A percentile compares a stretch with the other conserved stretches of the same genome.
Conservation (phyloP, 2,888 invertebrate genomes). For the Drosophila parthenogenetica region DNA sequence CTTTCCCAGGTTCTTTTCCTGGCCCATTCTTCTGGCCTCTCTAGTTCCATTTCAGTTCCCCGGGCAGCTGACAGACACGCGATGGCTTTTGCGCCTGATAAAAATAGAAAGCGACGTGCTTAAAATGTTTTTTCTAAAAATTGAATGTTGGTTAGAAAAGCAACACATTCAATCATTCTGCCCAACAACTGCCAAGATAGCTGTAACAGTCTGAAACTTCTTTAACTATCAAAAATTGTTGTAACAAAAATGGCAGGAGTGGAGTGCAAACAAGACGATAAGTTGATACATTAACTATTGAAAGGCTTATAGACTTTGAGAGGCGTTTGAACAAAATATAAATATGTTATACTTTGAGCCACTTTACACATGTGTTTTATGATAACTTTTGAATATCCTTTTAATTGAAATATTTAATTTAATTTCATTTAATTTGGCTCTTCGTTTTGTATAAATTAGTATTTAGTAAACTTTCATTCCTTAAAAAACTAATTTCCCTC, state of each 20-base stretch:
- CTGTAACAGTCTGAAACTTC: conserved; percentile 29
- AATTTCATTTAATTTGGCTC: too few species aligned
- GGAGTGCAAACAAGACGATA: background rate
- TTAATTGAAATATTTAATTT: too few species aligned
- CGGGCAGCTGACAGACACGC: conserved; percentile 60
- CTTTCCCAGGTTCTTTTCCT: background rate
- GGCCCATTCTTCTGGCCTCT: too few species aligned
- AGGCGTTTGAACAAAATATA: background rate
- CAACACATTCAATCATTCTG: conserved; percentile 77
- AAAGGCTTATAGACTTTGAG: background rate
- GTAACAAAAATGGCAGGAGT: conserved; percentile 13
- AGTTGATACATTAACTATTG: background rate
- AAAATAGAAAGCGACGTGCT: conserved; percentile 67
- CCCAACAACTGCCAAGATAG: conserved; percentile 59
- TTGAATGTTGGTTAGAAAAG: conserved; percentile 76
- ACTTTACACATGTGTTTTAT: too few species aligned
- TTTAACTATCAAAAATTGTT: conserved; percentile 38
- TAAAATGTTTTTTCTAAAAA: conserved; percentile 63
- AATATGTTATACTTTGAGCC: too few species aligned
- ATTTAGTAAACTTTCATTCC: too few species aligned
- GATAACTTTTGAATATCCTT: too few species aligned
- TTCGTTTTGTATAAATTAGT: too few species aligned
- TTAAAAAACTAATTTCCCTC: too few species aligned
- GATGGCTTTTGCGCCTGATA: conserved; percentile 61
- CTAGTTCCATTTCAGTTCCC: background rate